Conservation (phyloP, 2,888 invertebrate species). For the Encarsia formosa region DNA sequence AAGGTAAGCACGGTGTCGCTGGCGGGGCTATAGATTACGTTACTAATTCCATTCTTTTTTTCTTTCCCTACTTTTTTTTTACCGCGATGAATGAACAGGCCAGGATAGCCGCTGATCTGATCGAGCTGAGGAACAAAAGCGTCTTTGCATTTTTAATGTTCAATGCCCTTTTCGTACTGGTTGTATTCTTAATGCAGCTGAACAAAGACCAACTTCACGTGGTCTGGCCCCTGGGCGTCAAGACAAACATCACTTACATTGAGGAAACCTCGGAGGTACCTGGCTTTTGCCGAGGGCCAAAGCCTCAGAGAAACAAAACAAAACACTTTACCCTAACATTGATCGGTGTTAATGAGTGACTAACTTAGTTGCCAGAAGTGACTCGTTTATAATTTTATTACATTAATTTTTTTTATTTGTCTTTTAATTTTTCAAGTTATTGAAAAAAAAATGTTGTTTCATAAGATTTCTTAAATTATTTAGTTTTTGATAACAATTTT, state of each 20-base stretch:
- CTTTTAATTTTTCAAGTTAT: background rate
- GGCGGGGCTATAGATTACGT: constrained; percentile 34
- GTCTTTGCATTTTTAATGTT: constrained; percentile 99
- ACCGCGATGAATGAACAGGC: constrained; percentile 57
- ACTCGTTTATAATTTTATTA: constrained; percentile 21
- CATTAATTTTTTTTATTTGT: background rate
- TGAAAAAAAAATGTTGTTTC: background rate
- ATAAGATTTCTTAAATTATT: too few species aligned
- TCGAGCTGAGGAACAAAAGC: constrained; percentile 94
- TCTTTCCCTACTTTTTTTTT: constrained; percentile 53
- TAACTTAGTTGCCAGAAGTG: constrained; percentile 31
- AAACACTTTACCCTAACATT: background rate
- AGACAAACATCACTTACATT: constrained; percentile 90
- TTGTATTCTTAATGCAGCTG: constrained; percentile 97
- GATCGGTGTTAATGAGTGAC: constrained; percentile 28
- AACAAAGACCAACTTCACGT: constrained; percentile 98
- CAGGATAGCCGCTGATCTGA: constrained; percentile 83
- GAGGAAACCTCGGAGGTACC: constrained; percentile 88
- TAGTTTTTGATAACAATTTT: too few species aligned
- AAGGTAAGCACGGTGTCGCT: constrained; percentile 25
- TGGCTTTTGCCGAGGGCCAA: constrained; percentile 21
- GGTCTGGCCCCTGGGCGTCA: constrained; percentile 93
- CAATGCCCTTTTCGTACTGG: constrained; percentile 98
- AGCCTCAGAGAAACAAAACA: constrained; percentile 8
- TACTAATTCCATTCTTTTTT: constrained; percentile 47